These are phyloP conservation scores for Fregata magnificens DNA, from an alignment of 2,113 vertebrate species.

Conservation along the genomic window DNA sequence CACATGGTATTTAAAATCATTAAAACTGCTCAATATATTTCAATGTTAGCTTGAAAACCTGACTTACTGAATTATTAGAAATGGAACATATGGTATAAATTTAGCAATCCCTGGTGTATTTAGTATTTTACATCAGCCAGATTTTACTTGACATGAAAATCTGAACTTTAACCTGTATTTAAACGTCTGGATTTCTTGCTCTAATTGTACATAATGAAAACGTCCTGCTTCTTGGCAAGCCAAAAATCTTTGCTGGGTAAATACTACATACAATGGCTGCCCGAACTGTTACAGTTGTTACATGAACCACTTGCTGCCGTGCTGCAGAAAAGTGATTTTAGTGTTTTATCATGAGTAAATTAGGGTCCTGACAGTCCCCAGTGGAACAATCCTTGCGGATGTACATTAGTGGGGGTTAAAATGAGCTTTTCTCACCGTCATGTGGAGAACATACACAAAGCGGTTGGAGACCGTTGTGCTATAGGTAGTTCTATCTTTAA, in stretches of 20 bases:
- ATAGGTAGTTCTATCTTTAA: not conserved
- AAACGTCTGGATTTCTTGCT: slow-evolving; percentile 20
- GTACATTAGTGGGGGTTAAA: not conserved
- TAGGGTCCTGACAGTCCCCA: not conserved
- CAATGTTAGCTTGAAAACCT: not conserved
- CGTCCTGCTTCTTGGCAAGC: not conserved
- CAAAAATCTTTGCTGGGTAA: not conserved
- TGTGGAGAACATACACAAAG: not conserved
- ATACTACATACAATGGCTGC: not conserved
- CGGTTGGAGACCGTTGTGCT: fast-evolving
- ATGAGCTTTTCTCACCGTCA: not conserved
- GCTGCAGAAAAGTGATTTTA: not conserved
- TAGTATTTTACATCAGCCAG: not conserved
- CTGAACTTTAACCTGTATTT: slow-evolving; percentile 46
- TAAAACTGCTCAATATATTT: not conserved
- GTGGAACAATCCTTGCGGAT: not conserved
- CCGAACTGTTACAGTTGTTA: not conserved
- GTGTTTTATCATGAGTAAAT: not conserved
- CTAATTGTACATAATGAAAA: not conserved
- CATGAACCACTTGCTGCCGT: fast-evolving
- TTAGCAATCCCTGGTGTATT: slow-evolving; percentile 4
- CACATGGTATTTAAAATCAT: not conserved
- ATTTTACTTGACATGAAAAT: not conserved
- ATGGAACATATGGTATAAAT: slow-evolving; percentile 37
- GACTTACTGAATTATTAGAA: slow-evolving; percentile 4